These are phyloP conservation scores for Ceyx melanurus DNA, from an alignment of 2,113 vertebrate species.

Conservation along the genomic window DNA sequence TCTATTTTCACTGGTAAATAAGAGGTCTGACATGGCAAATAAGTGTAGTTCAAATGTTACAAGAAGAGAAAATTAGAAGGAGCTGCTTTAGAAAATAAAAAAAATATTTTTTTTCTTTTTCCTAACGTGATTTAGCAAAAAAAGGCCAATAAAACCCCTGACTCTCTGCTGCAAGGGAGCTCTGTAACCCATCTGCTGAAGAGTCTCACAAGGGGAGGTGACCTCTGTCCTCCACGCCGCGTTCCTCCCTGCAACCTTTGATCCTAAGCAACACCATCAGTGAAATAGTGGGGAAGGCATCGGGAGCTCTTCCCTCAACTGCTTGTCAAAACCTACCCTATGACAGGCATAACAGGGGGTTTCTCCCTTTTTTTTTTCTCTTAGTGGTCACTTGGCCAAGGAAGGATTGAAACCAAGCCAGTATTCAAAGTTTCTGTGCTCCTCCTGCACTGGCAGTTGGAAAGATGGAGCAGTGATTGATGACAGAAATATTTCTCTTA, in stretches of 20 bases:
- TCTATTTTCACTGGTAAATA: not conserved
- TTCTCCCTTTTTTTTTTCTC: not conserved
- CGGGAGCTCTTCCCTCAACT: not conserved
- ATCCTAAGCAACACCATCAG: not conserved
- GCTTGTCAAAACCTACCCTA: not conserved
- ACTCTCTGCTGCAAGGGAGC: not conserved
- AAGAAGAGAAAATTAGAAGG: not conserved
- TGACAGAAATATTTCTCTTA: not conserved
- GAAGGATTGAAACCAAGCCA: not conserved
- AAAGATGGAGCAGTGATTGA: not conserved
- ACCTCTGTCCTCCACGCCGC: not conserved
- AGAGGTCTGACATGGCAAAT: not conserved
- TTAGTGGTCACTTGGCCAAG: not conserved
- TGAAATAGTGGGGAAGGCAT: not conserved
- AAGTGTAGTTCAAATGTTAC: not conserved
- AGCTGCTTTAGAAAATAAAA: not conserved
- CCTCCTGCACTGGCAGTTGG: rapidly evolving
- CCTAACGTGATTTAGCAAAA: not conserved
- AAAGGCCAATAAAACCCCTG: not conserved
- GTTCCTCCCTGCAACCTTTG: not conserved
- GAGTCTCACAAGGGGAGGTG: not conserved
- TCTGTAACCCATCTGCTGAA: not conserved
- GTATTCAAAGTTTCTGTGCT: not conserved
- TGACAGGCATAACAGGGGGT: not conserved
- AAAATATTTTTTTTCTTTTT: not conserved